phyloP scores from a whole-genome alignment of 37 sponge, comb jelly and placozoan genomes.

The Crambe crambe region DNA sequence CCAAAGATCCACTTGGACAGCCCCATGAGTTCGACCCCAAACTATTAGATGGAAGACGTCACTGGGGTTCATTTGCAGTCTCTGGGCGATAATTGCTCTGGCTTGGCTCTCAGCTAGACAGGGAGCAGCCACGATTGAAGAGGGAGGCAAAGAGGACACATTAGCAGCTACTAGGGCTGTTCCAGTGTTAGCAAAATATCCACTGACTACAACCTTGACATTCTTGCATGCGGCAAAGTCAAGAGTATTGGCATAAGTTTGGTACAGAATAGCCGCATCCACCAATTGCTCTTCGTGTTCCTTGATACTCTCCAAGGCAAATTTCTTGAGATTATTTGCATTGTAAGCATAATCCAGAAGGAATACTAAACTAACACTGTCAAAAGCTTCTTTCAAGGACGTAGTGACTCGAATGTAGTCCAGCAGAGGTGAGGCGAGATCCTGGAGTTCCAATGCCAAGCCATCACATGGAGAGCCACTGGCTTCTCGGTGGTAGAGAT shows the following conservation, averaged over 20 bases:
- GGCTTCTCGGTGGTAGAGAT: constrained; percentile 40
- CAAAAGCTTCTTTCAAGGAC: constrained; percentile 48
- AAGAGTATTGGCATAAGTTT: constrained; percentile 52
- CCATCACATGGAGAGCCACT: constrained; percentile 18
- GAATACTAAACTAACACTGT: constrained; percentile 35
- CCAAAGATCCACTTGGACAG: background rate
- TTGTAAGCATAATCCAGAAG: constrained; percentile 42
- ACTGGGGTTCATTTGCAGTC: constrained; percentile 35
- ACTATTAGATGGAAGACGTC: constrained; percentile 42
- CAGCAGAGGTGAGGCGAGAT: constrained; percentile 63
- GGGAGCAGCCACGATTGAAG: constrained; percentile 36
- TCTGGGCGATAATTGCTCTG: constrained; percentile 48
- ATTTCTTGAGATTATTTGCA: background rate
- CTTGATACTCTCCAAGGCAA: background rate
- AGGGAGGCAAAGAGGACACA: constrained; percentile 21
- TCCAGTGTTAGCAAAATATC: constrained; percentile 43
- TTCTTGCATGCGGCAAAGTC: constrained; percentile 49
- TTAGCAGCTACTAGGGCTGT: constrained; percentile 46
- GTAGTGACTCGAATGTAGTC: constrained; percentile 13
- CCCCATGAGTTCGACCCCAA: constrained; percentile 33
- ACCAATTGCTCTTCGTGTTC: background rate
- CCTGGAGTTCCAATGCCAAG: constrained; percentile 72
- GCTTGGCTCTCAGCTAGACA: constrained; percentile 48
- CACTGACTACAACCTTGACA: constrained; percentile 47
- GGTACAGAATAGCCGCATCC: constrained; percentile 28